Conservation (phyloP, 2,888 invertebrate species). For the Biston stratarius region DNA sequence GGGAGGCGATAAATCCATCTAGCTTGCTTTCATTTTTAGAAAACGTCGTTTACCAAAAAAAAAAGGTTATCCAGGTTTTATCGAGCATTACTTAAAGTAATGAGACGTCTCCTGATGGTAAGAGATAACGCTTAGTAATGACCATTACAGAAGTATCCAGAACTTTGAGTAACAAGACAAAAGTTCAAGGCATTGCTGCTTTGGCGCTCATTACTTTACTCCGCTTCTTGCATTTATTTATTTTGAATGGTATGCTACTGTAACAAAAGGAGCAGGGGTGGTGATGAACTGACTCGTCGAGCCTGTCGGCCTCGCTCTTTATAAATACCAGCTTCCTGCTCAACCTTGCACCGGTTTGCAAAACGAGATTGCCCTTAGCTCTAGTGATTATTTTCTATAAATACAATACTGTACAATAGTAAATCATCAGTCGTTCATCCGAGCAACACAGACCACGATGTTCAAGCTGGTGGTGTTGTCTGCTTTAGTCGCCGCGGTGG, state of each 20-base stretch:
- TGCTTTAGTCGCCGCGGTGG: conserved; percentile 85
- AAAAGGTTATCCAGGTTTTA: too few relatives aligned
- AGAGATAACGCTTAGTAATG: too few relatives aligned
- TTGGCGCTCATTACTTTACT: too few relatives aligned
- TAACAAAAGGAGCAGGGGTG: conserved; percentile 49
- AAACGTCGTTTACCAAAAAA: too few relatives aligned
- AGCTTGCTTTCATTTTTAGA: too few relatives aligned
- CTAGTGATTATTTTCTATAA: conserved; percentile 72
- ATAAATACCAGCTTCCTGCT: conserved; percentile 79
- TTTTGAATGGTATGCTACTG: conserved; percentile 30
- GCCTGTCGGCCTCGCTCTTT: conserved; percentile 68
- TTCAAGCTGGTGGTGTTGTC: conserved; percentile 86
- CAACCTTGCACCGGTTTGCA: conserved; percentile 73
- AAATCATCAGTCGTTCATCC: conserved; percentile 72
- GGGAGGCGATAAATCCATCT: too few relatives aligned
- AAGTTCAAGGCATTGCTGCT: too few relatives aligned
- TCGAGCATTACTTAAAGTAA: too few relatives aligned
- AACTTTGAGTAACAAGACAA: too few relatives aligned
- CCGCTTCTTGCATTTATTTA: neutral
- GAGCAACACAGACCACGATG: conserved; percentile 81
- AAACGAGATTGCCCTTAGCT: conserved; percentile 75
- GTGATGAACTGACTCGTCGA: conserved; percentile 65
- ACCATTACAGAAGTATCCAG: too few relatives aligned
- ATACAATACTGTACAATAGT: conserved; percentile 58
- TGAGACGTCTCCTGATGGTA: too few relatives aligned